Percentiles rank a stretch among this genome's conserved stretches.
phyloP scores from a whole-genome alignment of 2,888 invertebrate species.

The Selenia dentaria region DNA sequence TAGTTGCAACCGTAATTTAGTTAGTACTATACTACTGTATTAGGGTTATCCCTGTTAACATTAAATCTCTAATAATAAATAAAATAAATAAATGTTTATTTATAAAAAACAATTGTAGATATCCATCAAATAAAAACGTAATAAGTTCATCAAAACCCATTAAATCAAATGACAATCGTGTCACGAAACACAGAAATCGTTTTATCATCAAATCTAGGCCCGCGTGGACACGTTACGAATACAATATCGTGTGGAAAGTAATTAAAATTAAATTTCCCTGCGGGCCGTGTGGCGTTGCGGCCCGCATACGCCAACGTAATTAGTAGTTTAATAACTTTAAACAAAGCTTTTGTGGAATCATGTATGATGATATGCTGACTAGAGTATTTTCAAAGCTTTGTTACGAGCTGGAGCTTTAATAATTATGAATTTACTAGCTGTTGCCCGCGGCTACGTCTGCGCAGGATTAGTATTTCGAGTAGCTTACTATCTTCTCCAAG shows the following conservation, averaged over 20 bases:
- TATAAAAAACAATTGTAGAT: too few relatives aligned
- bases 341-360: constrained; percentile 8
- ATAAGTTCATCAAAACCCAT: background rate
- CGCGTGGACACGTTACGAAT: constrained; percentile 6
- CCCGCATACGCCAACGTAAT: constrained; percentile 9
- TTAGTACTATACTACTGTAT: too few relatives aligned
- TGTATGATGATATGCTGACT: background rate
- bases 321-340: constrained; percentile 17
- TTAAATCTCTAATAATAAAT: too few relatives aligned
- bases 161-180: background rate
- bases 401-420: too few relatives aligned
- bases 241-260: constrained; percentile 15
- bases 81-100: too few relatives aligned
- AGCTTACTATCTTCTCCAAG: too few relatives aligned
- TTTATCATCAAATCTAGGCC: background rate
- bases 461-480: too few relatives aligned
- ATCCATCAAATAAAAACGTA: background rate
- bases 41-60: too few relatives aligned
- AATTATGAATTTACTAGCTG: too few relatives aligned
- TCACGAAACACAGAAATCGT: background rate
- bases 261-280: constrained; percentile 24
- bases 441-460: too few relatives aligned
- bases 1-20: too few relatives aligned
- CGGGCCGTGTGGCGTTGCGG: constrained; percentile 8
- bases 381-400: too few relatives aligned